Base-by-base conservation (phyloP, 2,888 invertebrate genomes). In the Leptopilina myrica region DNA sequence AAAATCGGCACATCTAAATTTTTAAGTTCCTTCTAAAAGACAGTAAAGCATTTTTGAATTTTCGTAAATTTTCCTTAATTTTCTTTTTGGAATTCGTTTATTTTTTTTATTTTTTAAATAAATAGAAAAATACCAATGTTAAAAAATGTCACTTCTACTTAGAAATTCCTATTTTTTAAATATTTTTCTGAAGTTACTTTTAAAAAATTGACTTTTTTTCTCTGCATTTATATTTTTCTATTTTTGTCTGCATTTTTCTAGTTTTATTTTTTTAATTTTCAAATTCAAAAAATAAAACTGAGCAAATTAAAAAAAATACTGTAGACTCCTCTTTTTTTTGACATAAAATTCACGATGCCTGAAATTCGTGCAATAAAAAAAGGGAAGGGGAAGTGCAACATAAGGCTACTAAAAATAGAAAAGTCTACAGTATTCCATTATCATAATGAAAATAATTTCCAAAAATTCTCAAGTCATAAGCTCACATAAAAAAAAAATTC, bases 331-430 rank as follows among this genome's bases (percentile, higher is more conserved):
- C 9, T 49, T 49, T 49, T 12, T 49, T 49, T 49, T n/a, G 1
- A 14, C 73, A 73, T 7, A 11, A 73, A 56, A 0, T 69, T 14
- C 49, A 56, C 15, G 53, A 56, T 56, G 56, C 33, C 5, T 26
- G 1, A 62, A 49, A 56, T 56, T 73, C 56, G 53, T 73, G 69
- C 69, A 69, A 73, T 5, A 73, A 69, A 53, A 3, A 69, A 69
- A 53, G 26, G 33, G 3, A 33, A 33, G 33, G 33, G 33, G 33
- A 33, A 15, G 49, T 66, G 67, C 49, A 49, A 69, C 26, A 73
- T 26, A 5, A 53, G 56, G 7, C 5, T 33, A 9, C n/a, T 14
- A 73, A 1, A 1, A 73, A 56, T 73, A 73, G 26, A 53, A 69
- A 20, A 40, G 56, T 40, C 73, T 73, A 59, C 56, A 49, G 46